phyloP scores from a whole-genome alignment of 1,140 invertebrate species.

The Muscidifurax raptorellus region DNA sequence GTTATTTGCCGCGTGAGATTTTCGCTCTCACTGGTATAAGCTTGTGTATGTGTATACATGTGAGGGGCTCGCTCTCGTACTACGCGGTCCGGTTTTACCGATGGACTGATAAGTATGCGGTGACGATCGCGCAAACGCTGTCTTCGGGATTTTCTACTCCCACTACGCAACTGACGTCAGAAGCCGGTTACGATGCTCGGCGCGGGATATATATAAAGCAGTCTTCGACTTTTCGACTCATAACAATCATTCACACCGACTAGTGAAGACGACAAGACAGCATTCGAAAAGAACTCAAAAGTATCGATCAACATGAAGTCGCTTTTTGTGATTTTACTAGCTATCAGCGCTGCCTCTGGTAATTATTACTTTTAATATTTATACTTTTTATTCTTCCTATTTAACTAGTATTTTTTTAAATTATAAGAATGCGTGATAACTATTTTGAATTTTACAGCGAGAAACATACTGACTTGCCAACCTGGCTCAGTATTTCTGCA shows the following conservation, averaged over 20 bases:
- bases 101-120: background rate
- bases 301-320: conserved; percentile 17
- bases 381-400: background rate
- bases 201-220: conserved; percentile 17
- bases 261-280: background rate
- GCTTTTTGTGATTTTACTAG: background rate
- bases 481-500: background rate
- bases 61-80: background rate
- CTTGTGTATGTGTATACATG: background rate
- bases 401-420: background rate
- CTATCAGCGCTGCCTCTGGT: background rate
- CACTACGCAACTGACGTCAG: conserved; percentile 7
- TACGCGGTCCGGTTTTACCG: background rate
- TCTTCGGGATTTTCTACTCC: background rate
- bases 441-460: too few relatives aligned
- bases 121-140: background rate
- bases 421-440: too few relatives aligned
- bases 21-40: background rate
- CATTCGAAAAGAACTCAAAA: background rate
- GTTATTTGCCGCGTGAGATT: background rate
- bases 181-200: background rate
- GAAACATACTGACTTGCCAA: background rate
- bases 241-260: background rate
- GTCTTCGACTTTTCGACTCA: background rate
- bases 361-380: background rate